These are phyloP conservation scores for Bilobella aurantiaca DNA, from an alignment of 1,140 invertebrate species.

Conservation along the genomic window DNA sequence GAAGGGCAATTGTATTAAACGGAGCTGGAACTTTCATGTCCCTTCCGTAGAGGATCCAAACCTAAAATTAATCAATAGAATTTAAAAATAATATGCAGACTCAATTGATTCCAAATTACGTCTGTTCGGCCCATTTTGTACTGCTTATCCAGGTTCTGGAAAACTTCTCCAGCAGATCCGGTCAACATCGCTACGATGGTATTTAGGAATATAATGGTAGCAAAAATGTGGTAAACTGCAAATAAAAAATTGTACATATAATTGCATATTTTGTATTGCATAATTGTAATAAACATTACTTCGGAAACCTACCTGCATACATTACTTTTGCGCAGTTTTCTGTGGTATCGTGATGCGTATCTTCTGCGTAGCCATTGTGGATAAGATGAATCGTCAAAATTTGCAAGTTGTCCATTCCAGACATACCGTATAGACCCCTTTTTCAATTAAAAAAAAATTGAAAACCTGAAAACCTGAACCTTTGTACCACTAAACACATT, in stretches of 20 bases:
- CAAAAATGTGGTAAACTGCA: not conserved
- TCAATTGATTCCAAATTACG: not conserved
- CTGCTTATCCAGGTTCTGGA: not conserved
- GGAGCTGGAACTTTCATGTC: conserved; percentile 6
- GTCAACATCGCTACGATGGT: conserved; percentile 3
- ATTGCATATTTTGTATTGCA: no score
- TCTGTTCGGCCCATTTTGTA: not conserved
- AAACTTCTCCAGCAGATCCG: not conserved
- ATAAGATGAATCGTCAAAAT: not conserved
- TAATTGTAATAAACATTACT: no score
- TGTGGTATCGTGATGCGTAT: not conserved
- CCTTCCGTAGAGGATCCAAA: not conserved
- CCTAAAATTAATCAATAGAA: not conserved
- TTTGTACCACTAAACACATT: no score
- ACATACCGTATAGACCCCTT: not conserved
- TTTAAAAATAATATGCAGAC: not conserved
- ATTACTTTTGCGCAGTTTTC: not conserved
- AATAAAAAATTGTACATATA: no score
- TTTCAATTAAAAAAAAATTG: no score
- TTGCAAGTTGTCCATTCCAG: not conserved
- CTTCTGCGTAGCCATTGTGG: not conserved
- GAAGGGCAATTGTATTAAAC: not conserved
- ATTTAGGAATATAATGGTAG: not conserved
- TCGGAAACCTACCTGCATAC: conserved; percentile 6
- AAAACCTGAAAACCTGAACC: no score